Evolutionary conservation across 2,797 vertebrate genomes (phyloP).

Genomic region (Heliangelus exortis): DNA sequence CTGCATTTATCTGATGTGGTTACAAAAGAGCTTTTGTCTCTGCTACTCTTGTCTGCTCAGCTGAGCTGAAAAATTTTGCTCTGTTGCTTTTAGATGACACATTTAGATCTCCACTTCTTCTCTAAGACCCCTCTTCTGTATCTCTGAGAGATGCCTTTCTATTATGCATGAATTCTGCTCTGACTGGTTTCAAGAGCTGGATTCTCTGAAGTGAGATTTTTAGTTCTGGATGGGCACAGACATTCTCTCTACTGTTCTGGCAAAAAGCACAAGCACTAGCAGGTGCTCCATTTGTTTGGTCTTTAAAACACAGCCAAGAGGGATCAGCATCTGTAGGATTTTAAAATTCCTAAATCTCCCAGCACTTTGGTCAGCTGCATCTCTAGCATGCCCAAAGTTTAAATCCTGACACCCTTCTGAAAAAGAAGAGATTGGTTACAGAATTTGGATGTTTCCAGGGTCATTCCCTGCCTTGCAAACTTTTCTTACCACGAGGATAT

Average conservation of each 20-base stretch:
- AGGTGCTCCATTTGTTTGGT: slow-evolving; percentile 27
- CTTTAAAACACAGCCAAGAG: slow-evolving; percentile 1
- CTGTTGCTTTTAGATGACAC: neutral
- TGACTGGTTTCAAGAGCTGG: neutral
- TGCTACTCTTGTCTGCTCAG: neutral
- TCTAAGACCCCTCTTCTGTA: neutral
- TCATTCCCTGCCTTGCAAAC: neutral
- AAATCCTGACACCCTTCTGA: neutral
- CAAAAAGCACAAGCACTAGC: neutral
- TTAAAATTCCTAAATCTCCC: neutral
- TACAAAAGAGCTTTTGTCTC: neutral
- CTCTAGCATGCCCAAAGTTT: neutral
- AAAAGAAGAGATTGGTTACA: neutral
- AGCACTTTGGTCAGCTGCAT: neutral
- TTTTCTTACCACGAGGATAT: neutral
- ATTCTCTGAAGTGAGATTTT: neutral
- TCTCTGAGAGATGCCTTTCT: neutral
- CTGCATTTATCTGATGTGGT: neutral
- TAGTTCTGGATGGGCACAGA: neutral
- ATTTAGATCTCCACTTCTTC: neutral
- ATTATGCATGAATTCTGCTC: neutral
- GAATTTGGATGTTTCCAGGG: neutral
- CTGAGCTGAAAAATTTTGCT: neutral
- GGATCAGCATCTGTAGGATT: neutral
- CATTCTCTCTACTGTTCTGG: neutral